A percentile compares a stretch with the other conserved stretches of the same genome.
Evolutionary conservation across 2,888 invertebrate species (phyloP).

Genomic region (Epinotia brunnichana): DNA sequence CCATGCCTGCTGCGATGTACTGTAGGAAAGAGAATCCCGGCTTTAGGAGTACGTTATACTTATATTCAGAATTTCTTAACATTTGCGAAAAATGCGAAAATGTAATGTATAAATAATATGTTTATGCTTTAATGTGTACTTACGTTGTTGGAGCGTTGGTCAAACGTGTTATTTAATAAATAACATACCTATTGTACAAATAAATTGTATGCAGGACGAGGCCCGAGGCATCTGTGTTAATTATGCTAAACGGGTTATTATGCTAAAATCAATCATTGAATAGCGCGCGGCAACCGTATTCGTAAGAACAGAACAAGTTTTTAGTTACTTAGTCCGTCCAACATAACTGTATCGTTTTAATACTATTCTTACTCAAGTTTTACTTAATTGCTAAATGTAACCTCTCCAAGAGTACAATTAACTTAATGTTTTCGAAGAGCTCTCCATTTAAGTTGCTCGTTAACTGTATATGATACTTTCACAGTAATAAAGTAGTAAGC

Average conservation of each 20-base stretch:
- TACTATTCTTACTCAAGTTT: constrained; percentile 34
- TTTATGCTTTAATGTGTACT: constrained; percentile 20
- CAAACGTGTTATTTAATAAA: constrained; percentile 4
- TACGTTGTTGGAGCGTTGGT: constrained; percentile 14
- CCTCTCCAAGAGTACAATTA: constrained; percentile 39
- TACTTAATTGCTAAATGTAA: constrained; percentile 16
- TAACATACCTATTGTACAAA: constrained; percentile 14
- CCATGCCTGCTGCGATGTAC: too few relatives aligned
- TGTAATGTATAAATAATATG: constrained; percentile 22
- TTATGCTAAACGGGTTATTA: constrained; percentile 1
- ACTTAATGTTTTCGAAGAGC: constrained; percentile 28
- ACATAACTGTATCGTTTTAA: constrained; percentile 28
- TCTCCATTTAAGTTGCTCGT: constrained; percentile 3
- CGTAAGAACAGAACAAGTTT: constrained; percentile 18
- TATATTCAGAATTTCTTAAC: background rate
- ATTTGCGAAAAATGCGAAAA: constrained; percentile 3
- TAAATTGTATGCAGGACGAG: constrained; percentile 6
- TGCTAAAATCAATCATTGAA: constrained; percentile 4
- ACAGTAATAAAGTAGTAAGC: constrained; percentile 13
- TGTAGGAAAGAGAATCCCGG: background rate
- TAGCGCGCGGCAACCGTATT: constrained; percentile 15
- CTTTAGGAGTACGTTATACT: background rate
- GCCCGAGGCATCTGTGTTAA: background rate
- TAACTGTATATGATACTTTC: constrained; percentile 16
- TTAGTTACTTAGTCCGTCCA: constrained; percentile 39